These are phyloP conservation scores for Empidonax alnorum DNA, from an alignment of 2,113 vertebrate genomes.

Conservation along the genomic window DNA sequence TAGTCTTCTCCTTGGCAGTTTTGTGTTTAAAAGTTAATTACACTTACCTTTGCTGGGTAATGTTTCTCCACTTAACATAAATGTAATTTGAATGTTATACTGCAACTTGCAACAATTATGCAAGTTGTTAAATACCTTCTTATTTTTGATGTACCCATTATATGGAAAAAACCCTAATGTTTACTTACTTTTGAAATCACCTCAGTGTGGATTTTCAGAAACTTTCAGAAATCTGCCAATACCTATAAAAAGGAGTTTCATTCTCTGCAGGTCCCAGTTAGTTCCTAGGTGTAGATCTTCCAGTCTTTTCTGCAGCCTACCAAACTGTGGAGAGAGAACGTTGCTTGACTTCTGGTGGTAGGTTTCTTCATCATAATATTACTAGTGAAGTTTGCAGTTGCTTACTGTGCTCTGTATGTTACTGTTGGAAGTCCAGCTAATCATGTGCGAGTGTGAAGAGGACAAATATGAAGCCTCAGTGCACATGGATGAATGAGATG, in stretches of 20 bases:
- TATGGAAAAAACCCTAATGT: background rate
- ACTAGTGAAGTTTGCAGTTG: background rate
- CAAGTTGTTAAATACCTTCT: background rate
- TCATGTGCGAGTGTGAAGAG: background rate
- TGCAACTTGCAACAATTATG: background rate
- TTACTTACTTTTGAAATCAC: background rate
- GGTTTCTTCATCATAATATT: background rate
- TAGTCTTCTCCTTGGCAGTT: conserved; percentile 1
- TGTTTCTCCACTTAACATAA: background rate
- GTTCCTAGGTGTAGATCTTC: background rate
- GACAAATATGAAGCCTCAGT: background rate
- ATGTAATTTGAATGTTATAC: background rate
- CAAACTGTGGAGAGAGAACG: background rate
- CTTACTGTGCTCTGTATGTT: background rate
- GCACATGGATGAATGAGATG: background rate
- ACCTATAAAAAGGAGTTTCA: background rate
- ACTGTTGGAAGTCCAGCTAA: background rate
- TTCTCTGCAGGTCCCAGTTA: background rate
- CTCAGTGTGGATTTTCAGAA: background rate
- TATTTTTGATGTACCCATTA: background rate
- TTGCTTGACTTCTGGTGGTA: background rate
- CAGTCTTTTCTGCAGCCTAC: background rate
- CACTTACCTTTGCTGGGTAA: background rate
- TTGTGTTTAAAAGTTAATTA: conserved; percentile 26
- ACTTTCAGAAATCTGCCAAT: background rate